Conservation (phyloP, 2,888 invertebrate species). For the Drosophila affinis region DNA sequence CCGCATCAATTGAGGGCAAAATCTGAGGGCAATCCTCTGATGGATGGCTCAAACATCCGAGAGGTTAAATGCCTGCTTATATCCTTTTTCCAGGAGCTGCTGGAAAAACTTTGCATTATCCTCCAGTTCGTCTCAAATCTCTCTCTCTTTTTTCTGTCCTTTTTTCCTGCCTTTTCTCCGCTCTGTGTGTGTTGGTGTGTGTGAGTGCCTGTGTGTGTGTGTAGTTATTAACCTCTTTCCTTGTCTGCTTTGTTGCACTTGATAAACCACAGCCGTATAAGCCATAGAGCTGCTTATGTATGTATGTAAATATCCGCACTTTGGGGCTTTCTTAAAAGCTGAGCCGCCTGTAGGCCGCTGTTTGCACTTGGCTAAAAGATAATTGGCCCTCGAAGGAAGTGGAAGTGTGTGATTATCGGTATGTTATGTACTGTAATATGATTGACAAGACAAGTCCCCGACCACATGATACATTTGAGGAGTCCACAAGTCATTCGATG, state of each 20-base stretch:
- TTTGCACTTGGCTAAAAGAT: constrained; percentile 47
- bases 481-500: constrained; percentile 43
- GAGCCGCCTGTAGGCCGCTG: constrained; percentile 37
- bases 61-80: constrained; percentile 37
- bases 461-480: constrained; percentile 23
- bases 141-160: neutral
- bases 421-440: constrained; percentile 1
- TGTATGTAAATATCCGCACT: constrained; percentile 27
- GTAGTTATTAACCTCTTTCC: constrained; percentile 63
- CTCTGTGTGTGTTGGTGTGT: too few relatives aligned
- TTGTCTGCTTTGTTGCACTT: constrained; percentile 35
- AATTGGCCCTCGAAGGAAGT: constrained; percentile 27
- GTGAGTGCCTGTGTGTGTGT: constrained; percentile 1
- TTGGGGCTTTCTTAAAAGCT: constrained; percentile 48
- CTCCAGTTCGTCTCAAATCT: constrained; percentile 11
- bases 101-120: constrained; percentile 39
- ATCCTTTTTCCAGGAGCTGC: constrained; percentile 22
- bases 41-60: constrained; percentile 28
- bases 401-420: constrained; percentile 21
- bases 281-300: constrained; percentile 38
- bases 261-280: constrained; percentile 44
- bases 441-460: constrained; percentile 26
- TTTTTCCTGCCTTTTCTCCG: neutral
- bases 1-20: constrained; percentile 9
- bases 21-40: constrained; percentile 31